Percentiles rank a stretch among this genome's conserved stretches.
Evolutionary conservation across 2,113 vertebrate genomes (phyloP).

Genomic region (Proterorhinus semilunaris): DNA sequence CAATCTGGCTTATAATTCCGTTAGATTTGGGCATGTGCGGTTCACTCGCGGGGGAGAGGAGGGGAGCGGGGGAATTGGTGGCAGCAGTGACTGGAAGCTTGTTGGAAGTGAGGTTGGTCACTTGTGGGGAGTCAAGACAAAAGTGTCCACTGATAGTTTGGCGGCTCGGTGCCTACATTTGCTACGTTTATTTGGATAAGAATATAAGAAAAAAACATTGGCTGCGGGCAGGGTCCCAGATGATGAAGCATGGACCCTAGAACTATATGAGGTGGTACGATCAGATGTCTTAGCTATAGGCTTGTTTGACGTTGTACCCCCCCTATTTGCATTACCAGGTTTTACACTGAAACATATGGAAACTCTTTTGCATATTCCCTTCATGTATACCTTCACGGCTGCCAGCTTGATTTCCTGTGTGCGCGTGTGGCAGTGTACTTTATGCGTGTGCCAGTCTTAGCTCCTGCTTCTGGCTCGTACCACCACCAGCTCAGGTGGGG

Average conservation of each 20-base stretch:
- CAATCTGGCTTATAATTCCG: slow-evolving; percentile 70
- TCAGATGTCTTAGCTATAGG: no score
- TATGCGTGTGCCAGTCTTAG: slow-evolving; percentile 14
- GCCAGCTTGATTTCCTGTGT: not conserved
- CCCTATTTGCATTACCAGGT: not conserved
- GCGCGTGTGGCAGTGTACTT: not conserved
- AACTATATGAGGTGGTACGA: no score
- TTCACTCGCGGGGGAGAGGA: slow-evolving; percentile 44
- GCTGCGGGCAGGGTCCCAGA: no score
- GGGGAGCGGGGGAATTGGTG: slow-evolving; percentile 40
- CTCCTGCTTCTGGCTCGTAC: slow-evolving; percentile 24
- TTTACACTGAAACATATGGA: not conserved
- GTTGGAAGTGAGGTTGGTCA: slow-evolving; percentile 1
- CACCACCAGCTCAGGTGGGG: slow-evolving; percentile 21
- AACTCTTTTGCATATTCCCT: slow-evolving; percentile 2
- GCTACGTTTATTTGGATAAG: not conserved
- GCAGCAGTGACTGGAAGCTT: slow-evolving; percentile 6
- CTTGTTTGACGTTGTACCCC: no score
- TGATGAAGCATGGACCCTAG: no score
- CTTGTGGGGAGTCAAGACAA: not conserved
- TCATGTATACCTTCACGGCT: not conserved
- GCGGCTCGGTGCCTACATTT: not conserved
- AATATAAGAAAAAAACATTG: not conserved
- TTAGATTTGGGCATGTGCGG: slow-evolving; percentile 46
- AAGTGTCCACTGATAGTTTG: not conserved